Evolutionary conservation across 2,797 vertebrate species (phyloP).

Genomic region (Lepus oiostolus): DNA sequence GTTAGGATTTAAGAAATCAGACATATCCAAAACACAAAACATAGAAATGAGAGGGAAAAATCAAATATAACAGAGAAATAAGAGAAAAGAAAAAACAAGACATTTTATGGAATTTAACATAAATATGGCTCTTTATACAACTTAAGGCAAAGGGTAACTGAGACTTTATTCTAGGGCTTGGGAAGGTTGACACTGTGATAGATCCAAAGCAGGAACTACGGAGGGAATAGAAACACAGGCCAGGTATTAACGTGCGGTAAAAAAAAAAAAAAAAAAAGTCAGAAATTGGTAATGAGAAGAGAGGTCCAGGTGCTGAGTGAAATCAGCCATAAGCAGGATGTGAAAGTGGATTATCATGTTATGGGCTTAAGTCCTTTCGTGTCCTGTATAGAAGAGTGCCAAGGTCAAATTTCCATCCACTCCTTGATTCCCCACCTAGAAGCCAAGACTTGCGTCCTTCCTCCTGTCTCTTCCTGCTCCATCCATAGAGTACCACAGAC

Average conservation of each 20-base stretch:
- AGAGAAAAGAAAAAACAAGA: background rate
- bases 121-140: background rate
- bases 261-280: background rate
- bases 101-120: background rate
- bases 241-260: background rate
- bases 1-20: background rate
- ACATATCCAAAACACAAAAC: background rate
- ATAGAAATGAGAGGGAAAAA: background rate
- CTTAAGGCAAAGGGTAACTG: background rate
- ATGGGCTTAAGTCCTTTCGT: background rate
- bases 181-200: accelerated
- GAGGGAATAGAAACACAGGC: background rate
- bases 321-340: background rate
- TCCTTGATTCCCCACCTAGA: background rate
- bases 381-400: background rate
- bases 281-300: background rate
- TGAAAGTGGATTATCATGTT: background rate
- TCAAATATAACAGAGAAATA: background rate
- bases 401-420: background rate
- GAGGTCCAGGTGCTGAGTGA: background rate
- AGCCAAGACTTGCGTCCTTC: background rate
- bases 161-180: background rate
- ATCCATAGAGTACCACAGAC: background rate
- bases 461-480: background rate
- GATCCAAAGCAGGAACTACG: background rate